Base-by-base conservation (phyloP, 2,113 vertebrate genomes). In the Sorex araneus region DNA sequence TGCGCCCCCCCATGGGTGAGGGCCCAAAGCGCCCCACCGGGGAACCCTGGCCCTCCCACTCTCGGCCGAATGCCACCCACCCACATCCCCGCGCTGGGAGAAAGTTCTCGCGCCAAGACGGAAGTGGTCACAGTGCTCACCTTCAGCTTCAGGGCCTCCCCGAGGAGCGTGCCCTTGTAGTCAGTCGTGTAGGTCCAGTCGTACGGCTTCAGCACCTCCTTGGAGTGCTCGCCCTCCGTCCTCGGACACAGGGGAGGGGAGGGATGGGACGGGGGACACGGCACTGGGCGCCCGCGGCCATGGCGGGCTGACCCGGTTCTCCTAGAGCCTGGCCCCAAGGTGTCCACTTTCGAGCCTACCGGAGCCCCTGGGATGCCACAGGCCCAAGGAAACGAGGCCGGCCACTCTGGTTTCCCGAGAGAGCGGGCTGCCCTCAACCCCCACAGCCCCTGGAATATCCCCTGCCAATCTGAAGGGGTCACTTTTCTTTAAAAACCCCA, bases 141-240 rank as follows among this genome's bases (percentile, higher is more conserved):
- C 98, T 98, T 98, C 60, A 99, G 98, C 25, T 98, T 98, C 91
- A 97, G 85, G 25, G 96, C 96, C 6, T 99, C 98, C 94, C 99
- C 99, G 23, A 99, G 96, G 82, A 99, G 96, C 0, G 99, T 99
- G 82, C 99, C 99, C 97, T 98, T 99, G 97, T 99, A 99, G 95
- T 99, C 99, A 80, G 99, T 99, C 43, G 99, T 99, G 92, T 99
- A 99, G 1, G 99, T 99, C 99, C 99, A 99, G 87, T 99, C 99
- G 10, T 99, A 99, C 0, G 98, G 99, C 89, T 98, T 99, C 84
- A 99, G 96, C 84, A 99, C 98, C 76, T 99, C 99, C 96, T 99
- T 99, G 67, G 98, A 98, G 97, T 99, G 99, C 60, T 99, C 99
- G 8, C 99, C 98, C 45, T 99, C 99, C 3, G 98, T 98, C 97